These are phyloP conservation scores for Gari tellinella DNA, from an alignment of 2,888 invertebrate genomes.

Conservation along the genomic window DNA sequence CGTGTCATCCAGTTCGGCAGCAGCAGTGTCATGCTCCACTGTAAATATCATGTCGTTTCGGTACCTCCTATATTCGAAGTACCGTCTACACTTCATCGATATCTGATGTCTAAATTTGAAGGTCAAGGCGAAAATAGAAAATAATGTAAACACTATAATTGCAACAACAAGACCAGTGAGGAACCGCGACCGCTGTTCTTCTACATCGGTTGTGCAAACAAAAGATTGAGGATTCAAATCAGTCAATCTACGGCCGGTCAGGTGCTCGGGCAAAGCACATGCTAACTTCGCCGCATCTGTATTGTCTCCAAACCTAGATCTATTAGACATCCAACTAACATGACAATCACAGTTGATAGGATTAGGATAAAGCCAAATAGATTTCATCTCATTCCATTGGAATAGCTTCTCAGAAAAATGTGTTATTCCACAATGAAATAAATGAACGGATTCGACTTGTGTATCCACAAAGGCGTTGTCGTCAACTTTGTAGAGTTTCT, in stretches of 20 bases:
- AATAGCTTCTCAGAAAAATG: conserved; percentile 32
- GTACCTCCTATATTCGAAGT: conserved; percentile 45
- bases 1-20: conserved; percentile 47
- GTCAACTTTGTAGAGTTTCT: conserved; percentile 19
- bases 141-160: conserved; percentile 24
- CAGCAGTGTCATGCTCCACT: conserved; percentile 49
- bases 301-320: conserved; percentile 12
- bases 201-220: conserved; percentile 1
- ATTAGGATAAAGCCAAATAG: conserved; percentile 15
- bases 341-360: conserved; percentile 47
- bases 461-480: conserved; percentile 32
- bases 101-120: conserved; percentile 37
- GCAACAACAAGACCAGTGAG: conserved; percentile 45
- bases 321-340: conserved; percentile 35
- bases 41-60: conserved; percentile 50
- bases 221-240: conserved; percentile 1
- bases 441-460: conserved; percentile 13
- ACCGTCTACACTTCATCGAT: conserved; percentile 26
- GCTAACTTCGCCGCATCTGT: neutral
- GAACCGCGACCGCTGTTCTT: conserved; percentile 25
- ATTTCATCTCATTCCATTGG: conserved; percentile 23
- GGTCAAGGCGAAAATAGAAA: conserved; percentile 15
- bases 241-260: conserved; percentile 2
- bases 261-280: conserved; percentile 24
- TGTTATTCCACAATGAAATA: conserved; percentile 16